phyloP scores from a whole-genome alignment of 2,113 vertebrate species.

The Podilymbus podiceps region DNA sequence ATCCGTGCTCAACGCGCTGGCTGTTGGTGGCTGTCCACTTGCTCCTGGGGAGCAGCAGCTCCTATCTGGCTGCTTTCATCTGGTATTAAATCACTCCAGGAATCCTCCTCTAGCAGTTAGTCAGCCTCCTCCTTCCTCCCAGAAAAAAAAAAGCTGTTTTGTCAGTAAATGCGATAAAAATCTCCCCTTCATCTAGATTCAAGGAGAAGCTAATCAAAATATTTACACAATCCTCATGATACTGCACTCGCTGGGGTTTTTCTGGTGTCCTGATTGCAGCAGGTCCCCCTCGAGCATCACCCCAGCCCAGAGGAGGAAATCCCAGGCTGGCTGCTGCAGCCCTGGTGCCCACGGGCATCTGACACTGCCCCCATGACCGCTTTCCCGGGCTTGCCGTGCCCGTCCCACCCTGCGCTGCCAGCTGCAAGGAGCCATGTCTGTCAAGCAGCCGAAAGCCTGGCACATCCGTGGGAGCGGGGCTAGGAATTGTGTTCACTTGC shows the following conservation, averaged over 20 bases:
- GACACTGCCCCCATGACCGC: accelerated
- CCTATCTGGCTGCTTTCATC: constrained; percentile 37
- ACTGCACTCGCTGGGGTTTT: neutral
- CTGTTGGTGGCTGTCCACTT: neutral
- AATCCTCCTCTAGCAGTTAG: constrained; percentile 31
- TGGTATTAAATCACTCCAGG: constrained; percentile 41
- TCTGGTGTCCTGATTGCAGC: neutral
- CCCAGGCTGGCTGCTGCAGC: neutral
- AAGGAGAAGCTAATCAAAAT: constrained; percentile 32
- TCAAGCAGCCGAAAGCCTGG: neutral
- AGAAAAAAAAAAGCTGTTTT: neutral
- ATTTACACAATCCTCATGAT: neutral
- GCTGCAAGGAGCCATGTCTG: neutral
- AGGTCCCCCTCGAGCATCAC: neutral
- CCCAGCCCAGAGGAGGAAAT: neutral
- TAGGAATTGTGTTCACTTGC: neutral
- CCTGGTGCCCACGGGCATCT: neutral
- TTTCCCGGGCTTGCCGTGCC: accelerated
- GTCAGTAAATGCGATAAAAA: constrained; percentile 61
- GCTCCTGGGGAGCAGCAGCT: neutral
- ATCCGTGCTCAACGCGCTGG: neutral
- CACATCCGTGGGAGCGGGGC: neutral
- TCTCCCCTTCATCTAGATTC: constrained; percentile 32
- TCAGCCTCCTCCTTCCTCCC: neutral
- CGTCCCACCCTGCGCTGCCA: neutral